phyloP scores from a whole-genome alignment of 2,113 vertebrate genomes.

The Ochotona curzoniae region DNA sequence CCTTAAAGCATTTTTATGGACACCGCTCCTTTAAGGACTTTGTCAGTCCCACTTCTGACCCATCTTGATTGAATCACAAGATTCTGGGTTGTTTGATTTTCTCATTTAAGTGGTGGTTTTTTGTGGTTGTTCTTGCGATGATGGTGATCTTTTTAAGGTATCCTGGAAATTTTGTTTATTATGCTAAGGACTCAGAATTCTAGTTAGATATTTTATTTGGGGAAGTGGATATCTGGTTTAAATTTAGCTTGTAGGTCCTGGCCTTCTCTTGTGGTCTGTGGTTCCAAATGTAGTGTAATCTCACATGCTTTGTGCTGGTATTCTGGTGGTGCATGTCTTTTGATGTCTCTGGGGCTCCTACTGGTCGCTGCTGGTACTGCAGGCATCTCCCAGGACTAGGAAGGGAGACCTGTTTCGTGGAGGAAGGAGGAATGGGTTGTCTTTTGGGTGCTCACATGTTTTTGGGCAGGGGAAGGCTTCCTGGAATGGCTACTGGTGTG shows the following conservation, averaged over 20 bases:
- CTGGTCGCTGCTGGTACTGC: neutral
- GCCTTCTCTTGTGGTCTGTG: neutral
- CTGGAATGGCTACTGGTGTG: neutral
- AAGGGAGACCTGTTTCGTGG: neutral
- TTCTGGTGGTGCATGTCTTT: neutral
- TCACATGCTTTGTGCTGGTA: neutral
- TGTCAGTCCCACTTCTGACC: constrained; percentile 18
- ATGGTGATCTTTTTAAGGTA: neutral
- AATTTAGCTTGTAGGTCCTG: neutral
- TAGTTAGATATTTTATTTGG: constrained; percentile 15
- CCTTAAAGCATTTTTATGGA: neutral
- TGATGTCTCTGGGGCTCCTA: neutral
- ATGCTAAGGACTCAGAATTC: neutral
- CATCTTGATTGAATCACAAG: neutral
- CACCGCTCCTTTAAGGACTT: neutral
- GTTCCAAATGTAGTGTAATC: neutral
- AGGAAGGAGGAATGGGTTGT: neutral
- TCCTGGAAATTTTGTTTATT: neutral
- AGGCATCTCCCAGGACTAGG: neutral
- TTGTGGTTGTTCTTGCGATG: neutral
- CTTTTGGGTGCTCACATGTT: neutral
- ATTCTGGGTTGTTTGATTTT: neutral
- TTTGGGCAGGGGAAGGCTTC: neutral
- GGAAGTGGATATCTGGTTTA: neutral
- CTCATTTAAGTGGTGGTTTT: constrained; percentile 12